These are phyloP conservation scores for Lasioglossum calceatum DNA, from an alignment of 2,888 invertebrate genomes.

Conservation along the genomic window DNA sequence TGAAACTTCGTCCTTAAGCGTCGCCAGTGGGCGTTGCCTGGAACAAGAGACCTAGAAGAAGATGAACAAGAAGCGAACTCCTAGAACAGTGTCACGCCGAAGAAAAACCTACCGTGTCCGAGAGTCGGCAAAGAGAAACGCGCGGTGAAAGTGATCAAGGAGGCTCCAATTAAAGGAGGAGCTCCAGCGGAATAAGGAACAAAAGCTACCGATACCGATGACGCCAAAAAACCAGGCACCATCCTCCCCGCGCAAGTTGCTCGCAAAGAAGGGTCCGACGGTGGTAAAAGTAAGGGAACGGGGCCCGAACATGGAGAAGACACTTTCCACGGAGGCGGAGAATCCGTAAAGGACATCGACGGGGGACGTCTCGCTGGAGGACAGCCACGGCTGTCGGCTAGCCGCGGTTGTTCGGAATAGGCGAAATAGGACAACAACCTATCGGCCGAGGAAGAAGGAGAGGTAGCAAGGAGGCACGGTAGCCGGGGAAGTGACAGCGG, in stretches of 20 bases:
- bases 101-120: constrained; percentile 8
- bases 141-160: constrained; percentile 44
- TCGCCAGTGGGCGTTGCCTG: background rate
- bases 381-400: constrained; percentile 5
- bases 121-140: constrained; percentile 34
- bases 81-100: constrained; percentile 6
- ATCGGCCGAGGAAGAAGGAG: constrained; percentile 62
- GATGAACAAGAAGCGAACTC: background rate
- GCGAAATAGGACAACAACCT: constrained; percentile 59
- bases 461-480: constrained; percentile 32
- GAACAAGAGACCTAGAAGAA: background rate
- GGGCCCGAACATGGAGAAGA: constrained; percentile 44
- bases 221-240: background rate
- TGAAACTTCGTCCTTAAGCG: background rate
- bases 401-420: constrained; percentile 43
- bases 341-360: constrained; percentile 55
- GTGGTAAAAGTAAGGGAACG: constrained; percentile 41
- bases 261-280: background rate
- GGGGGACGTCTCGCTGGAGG: constrained; percentile 31
- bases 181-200: background rate
- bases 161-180: constrained; percentile 15
- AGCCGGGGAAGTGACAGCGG: constrained; percentile 58
- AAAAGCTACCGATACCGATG: background rate
- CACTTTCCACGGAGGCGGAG: constrained; percentile 54
- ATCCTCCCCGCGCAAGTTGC: background rate